Evolutionary conservation across 2,113 vertebrate genomes (phyloP).

Genomic region (Brachirus orientalis): DNA sequence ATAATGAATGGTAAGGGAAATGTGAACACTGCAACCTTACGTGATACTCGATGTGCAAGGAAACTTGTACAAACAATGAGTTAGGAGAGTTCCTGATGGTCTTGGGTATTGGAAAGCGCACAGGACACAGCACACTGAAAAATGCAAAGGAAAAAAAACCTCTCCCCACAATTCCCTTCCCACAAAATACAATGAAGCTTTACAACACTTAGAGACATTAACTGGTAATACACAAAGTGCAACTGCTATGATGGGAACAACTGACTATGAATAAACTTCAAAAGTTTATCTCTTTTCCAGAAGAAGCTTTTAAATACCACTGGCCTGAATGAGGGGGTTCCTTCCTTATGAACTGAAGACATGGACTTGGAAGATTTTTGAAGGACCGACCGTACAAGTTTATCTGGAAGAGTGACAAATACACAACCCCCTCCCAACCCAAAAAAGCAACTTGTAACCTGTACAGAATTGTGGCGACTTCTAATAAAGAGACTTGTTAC

Average conservation of each 20-base stretch:
- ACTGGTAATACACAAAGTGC: constrained; percentile 43
- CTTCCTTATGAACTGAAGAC: constrained; percentile 66
- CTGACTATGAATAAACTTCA: constrained; percentile 47
- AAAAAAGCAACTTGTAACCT: constrained; percentile 64
- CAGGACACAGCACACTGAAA: constrained; percentile 83
- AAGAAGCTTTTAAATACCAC: constrained; percentile 73
- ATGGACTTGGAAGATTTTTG: constrained; percentile 67
- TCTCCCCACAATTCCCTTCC: constrained; percentile 66
- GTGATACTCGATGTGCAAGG: constrained; percentile 77
- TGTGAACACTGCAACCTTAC: constrained; percentile 76
- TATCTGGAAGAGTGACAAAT: constrained; percentile 84
- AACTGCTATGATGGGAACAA: constrained; percentile 29
- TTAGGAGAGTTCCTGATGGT: constrained; percentile 78
- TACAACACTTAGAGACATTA: constrained; percentile 40
- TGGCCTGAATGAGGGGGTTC: constrained; percentile 68
- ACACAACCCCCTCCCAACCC: constrained; percentile 73
- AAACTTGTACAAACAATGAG: constrained; percentile 82
- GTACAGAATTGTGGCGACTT: constrained; percentile 58
- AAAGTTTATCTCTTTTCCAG: constrained; percentile 52
- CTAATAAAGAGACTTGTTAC: constrained; percentile 73
- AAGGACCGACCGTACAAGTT: constrained; percentile 63
- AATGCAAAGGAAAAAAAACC: constrained; percentile 79
- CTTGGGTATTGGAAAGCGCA: constrained; percentile 80
- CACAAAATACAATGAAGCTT: constrained; percentile 50
- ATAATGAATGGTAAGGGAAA: constrained; percentile 73